Percentiles rank a stretch among this genome's conserved stretches.
Conservation (phyloP, 1,140 invertebrate species). For the Zophobas morio region DNA sequence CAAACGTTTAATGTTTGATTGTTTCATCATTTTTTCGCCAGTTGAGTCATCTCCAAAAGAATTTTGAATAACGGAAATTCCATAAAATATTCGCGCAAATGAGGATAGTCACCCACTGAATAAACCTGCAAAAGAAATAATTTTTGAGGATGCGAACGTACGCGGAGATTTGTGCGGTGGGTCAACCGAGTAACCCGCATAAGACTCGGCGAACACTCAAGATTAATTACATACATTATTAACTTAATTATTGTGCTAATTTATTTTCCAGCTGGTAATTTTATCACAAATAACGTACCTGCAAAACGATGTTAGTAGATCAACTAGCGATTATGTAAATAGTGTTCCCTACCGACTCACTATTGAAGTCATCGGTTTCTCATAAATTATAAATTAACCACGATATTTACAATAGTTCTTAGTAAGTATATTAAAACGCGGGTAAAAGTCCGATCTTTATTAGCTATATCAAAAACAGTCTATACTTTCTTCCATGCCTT, state of each 20-base stretch:
- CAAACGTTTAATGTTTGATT: no score
- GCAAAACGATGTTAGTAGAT: slow-evolving; percentile 26
- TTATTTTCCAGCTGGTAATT: background rate
- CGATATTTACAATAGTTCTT: background rate
- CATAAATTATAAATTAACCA: background rate
- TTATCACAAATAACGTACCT: background rate
- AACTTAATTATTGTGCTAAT: slow-evolving; percentile 17
- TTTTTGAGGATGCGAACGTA: background rate
- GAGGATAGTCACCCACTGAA: no score
- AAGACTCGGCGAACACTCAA: background rate
- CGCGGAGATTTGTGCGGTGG: slow-evolving; percentile 34
- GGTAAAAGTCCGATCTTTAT: slow-evolving; percentile 23
- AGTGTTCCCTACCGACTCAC: background rate
- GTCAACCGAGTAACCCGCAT: slow-evolving; percentile 39
- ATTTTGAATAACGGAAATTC: no score
- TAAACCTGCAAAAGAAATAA: background rate
- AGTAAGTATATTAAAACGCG: background rate
- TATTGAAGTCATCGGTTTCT: slow-evolving; percentile 14
- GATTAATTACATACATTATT: slow-evolving; percentile 19
- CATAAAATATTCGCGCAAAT: no score
- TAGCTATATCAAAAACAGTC: slow-evolving; percentile 3
- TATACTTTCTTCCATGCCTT: slow-evolving; percentile 30
- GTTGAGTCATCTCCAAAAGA: no score
- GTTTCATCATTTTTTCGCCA: no score
- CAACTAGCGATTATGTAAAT: background rate